Evolutionary conservation across 2,888 invertebrate genomes (phyloP), one percentile per base, ranked within the genome.

Genomic region (Octodonta nipae): DNA sequence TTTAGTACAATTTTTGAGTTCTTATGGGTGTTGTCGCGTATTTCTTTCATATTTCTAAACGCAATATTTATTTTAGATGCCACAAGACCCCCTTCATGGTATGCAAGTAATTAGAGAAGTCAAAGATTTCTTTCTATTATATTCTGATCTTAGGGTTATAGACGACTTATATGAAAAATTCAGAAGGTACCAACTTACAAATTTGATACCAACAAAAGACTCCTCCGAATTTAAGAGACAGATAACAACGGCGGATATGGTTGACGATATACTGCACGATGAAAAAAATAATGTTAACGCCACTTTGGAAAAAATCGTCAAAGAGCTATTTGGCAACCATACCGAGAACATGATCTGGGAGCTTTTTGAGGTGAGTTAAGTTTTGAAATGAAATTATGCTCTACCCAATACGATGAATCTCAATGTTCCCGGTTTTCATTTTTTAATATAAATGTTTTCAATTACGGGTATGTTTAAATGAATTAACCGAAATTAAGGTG

Each of bases 151-250:
- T 7, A 34, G 33, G 34, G 35, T 38, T 8, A 36, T 40, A 4
- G 30, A 44, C 24, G 43, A 42, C 15, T 27, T 43, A 37, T 47
- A 47, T 30, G 37, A 42, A 2, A 49, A 47, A 39, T 49, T 47
- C 26, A 33, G 37, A 13, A 30, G 32, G 15, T 42, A 36, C 13
- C 42, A 37, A 36, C 17, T 6, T 41, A 5, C n/a, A 22, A 4
- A n/a, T n/a, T 10, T 26, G 17, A 15, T 25, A 6, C 27, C 27
- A 8, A 40, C 33, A 14, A 27, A 38, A 26, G 37, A 31, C 5
- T 13, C 32, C 11, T 22, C 30, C 2, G 34, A 36, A 16, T 38
- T 38, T n/a, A 22, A 22, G 8, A 30, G 24, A 30, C 28, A 37
- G 22, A 34, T 42, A 5, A 34, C 28, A 5, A 28, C 38, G 4